phyloP scores from a whole-genome alignment of 2,113 vertebrate genomes.

The Oreochromis spilurus region DNA sequence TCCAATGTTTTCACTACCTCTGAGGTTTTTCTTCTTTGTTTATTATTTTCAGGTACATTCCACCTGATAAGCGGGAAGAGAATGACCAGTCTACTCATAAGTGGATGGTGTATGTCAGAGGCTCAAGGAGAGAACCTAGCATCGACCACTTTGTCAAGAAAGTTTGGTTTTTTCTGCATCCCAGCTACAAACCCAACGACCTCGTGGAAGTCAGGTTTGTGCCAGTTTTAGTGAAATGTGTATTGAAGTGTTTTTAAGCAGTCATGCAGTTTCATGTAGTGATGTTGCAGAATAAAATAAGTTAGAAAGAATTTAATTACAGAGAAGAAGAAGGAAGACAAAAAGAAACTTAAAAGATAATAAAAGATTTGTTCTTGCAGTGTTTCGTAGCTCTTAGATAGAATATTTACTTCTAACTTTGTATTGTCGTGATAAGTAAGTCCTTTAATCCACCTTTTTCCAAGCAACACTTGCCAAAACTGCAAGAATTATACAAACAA shows the following conservation, averaged over 20 bases:
- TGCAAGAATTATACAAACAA: not conserved
- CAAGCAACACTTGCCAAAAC: not conserved
- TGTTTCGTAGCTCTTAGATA: not conserved
- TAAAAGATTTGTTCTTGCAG: not conserved
- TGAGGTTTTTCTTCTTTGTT: not conserved
- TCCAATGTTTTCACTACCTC: not conserved
- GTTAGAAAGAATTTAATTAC: not conserved
- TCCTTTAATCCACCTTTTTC: not conserved
- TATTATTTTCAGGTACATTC: constrained; percentile 84
- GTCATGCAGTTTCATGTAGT: not conserved
- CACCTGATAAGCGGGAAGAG: constrained; percentile 95
- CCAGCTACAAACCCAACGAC: constrained; percentile 98
- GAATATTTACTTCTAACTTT: not conserved
- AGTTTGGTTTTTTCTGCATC: constrained; percentile 99
- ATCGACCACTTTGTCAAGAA: constrained; percentile 99
- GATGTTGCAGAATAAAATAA: not conserved
- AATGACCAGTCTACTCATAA: constrained; percentile 98
- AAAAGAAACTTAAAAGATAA: not conserved
- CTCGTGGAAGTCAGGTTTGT: constrained; percentile 95
- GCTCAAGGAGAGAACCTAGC: constrained; percentile 91
- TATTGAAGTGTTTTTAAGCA: not conserved
- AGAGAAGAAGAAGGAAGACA: not conserved
- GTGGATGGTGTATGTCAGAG: constrained; percentile 98
- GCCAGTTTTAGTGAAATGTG: not conserved
- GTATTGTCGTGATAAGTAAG: not conserved